Percentiles rank a stretch among this genome's conserved stretches.
Evolutionary conservation across 2,113 vertebrate genomes (phyloP).

Genomic region (Labrus mixtus): DNA sequence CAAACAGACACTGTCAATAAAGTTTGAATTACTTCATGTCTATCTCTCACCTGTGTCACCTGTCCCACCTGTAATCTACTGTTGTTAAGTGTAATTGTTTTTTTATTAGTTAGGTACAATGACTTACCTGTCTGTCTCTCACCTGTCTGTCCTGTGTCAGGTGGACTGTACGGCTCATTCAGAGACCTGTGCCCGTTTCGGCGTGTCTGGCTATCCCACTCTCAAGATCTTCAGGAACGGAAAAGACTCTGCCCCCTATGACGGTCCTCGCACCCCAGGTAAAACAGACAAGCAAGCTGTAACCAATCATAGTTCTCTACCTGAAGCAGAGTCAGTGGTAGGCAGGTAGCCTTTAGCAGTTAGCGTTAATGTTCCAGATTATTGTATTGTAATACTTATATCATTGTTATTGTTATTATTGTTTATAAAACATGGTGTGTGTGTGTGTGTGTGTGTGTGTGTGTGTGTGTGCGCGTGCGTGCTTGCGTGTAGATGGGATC

Average conservation of each 20-base stretch:
- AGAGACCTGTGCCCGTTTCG: slow-evolving; percentile 75
- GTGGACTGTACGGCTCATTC: slow-evolving; percentile 80
- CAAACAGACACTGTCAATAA: no score
- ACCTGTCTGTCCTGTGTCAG: slow-evolving; percentile 51
- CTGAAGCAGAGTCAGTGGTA: no score
- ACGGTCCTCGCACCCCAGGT: slow-evolving; percentile 83
- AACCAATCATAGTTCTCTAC: neutral
- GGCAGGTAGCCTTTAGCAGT: no score
- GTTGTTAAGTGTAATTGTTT: no score
- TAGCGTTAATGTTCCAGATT: no score
- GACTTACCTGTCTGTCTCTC: neutral
- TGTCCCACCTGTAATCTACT: no score
- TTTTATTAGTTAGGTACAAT: no score
- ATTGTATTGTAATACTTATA: no score
- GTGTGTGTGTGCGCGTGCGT: slow-evolving; percentile 22
- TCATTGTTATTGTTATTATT: no score
- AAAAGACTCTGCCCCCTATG: slow-evolving; percentile 75
- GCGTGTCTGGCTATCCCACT: slow-evolving; percentile 79
- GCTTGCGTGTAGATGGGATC: slow-evolving; percentile 76
- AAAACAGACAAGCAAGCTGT: neutral
- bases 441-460: neutral
- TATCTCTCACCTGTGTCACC: no score
- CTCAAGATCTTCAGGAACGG: slow-evolving; percentile 83
- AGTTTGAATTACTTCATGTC: no score
- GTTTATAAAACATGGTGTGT: no score